These are phyloP conservation scores for Brotula barbata DNA, from an alignment of 2,797 vertebrate genomes.

Conservation along the genomic window DNA sequence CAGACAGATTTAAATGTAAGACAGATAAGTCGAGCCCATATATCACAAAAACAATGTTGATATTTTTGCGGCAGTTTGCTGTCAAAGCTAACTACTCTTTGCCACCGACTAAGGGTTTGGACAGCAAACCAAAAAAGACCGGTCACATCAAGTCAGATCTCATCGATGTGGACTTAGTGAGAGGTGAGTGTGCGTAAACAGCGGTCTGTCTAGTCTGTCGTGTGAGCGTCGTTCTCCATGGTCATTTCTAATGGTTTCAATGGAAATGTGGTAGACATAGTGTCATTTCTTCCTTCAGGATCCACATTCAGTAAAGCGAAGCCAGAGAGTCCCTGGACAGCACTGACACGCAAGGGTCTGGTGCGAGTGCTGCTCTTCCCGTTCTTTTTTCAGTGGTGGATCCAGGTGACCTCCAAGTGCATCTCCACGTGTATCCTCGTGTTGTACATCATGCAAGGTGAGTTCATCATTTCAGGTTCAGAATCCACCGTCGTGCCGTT, in stretches of 20 bases:
- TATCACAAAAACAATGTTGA: not conserved
- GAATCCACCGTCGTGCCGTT: not conserved
- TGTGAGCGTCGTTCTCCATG: not conserved
- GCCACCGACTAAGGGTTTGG: slow-evolving; percentile 81
- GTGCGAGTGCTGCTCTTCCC: slow-evolving; percentile 94
- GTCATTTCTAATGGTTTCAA: not conserved
- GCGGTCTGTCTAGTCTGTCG: not conserved
- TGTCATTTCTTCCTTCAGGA: slow-evolving; percentile 71
- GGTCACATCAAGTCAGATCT: slow-evolving; percentile 95
- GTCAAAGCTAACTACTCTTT: not conserved
- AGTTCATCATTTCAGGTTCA: slow-evolving; percentile 2
- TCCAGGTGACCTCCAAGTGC: slow-evolving; percentile 91
- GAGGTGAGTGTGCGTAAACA: slow-evolving; percentile 81
- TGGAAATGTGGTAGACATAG: not conserved
- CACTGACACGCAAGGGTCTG: slow-evolving; percentile 92
- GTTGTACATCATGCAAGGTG: slow-evolving; percentile 95
- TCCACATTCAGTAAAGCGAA: slow-evolving; percentile 99
- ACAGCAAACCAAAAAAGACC: slow-evolving; percentile 95
- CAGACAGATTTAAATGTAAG: slow-evolving; percentile 89
- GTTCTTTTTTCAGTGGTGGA: slow-evolving; percentile 96
- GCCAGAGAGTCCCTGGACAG: slow-evolving; percentile 93
- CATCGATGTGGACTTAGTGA: slow-evolving; percentile 97
- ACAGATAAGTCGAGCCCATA: slow-evolving; percentile 2
- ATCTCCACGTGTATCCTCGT: slow-evolving; percentile 90
- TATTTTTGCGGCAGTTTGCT: not conserved